These are phyloP conservation scores for Antennarius striatus DNA, from an alignment of 2,113 vertebrate species.

Conservation along the genomic window DNA sequence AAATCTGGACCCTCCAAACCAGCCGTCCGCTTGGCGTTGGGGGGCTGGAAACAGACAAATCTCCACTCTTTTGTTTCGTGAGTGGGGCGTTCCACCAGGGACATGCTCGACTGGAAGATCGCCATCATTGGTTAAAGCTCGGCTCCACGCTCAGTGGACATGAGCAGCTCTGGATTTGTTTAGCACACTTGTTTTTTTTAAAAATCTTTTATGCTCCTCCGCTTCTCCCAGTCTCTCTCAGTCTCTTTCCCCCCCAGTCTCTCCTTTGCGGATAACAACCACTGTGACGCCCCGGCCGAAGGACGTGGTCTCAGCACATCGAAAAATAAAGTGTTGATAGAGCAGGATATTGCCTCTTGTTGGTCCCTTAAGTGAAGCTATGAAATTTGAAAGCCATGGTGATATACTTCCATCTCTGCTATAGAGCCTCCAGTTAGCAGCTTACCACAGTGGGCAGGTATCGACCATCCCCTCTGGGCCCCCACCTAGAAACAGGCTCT, in stretches of 20 bases:
- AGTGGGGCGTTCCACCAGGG: slow-evolving; percentile 31
- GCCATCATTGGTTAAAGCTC: slow-evolving; percentile 53
- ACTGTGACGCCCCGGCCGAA: slow-evolving; percentile 25
- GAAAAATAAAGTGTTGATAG: slow-evolving; percentile 41
- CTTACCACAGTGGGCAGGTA: slow-evolving; percentile 37
- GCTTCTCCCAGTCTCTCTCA: neutral
- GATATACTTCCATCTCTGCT: slow-evolving; percentile 47
- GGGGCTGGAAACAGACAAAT: slow-evolving; percentile 32
- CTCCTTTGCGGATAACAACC: slow-evolving; percentile 3
- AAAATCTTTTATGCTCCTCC: neutral
- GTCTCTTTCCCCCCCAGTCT: neutral
- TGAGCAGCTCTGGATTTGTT: slow-evolving; percentile 31
- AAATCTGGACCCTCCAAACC: slow-evolving; percentile 6
- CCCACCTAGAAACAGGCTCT: slow-evolving; percentile 7
- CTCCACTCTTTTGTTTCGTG: slow-evolving; percentile 41
- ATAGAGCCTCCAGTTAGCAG: slow-evolving; percentile 50
- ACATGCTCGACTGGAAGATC: slow-evolving; percentile 26
- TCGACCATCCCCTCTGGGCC: slow-evolving; percentile 26
- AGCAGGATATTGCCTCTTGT: slow-evolving; percentile 66
- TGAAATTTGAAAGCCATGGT: slow-evolving; percentile 63
- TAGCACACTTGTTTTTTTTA: neutral
- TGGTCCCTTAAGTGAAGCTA: slow-evolving; percentile 61
- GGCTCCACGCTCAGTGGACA: slow-evolving; percentile 34
- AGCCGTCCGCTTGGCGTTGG: slow-evolving; percentile 8
- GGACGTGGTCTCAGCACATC: slow-evolving; percentile 23